Conservation (phyloP, 2,113 vertebrate genomes). For the Oncorhynchus mykiss region DNA sequence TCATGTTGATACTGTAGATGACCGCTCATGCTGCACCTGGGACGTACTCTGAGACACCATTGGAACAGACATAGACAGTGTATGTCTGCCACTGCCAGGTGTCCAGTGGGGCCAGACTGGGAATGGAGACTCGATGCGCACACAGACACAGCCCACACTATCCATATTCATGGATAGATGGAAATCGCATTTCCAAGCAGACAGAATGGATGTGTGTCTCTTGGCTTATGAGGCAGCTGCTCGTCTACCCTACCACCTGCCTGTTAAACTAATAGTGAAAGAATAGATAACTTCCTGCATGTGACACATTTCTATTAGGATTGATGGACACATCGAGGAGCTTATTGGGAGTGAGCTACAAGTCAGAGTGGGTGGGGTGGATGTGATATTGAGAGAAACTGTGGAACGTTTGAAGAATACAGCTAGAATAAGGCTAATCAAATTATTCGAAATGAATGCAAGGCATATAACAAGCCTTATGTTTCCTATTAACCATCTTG, state of each 20-base stretch:
- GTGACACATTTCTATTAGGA: slow-evolving; percentile 68
- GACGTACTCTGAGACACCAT: slow-evolving; percentile 36
- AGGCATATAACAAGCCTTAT: slow-evolving; percentile 54
- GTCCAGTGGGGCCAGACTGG: slow-evolving; percentile 66
- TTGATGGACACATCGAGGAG: slow-evolving; percentile 68
- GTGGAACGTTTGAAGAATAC: slow-evolving; percentile 17
- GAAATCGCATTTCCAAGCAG: slow-evolving; percentile 77
- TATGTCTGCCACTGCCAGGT: slow-evolving; percentile 72
- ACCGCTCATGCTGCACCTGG: slow-evolving; percentile 49
- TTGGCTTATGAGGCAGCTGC: slow-evolving; percentile 71
- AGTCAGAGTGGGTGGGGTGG: slow-evolving; percentile 61
- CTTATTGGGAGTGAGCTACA: slow-evolving; percentile 56
- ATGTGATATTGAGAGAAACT: slow-evolving; percentile 47
- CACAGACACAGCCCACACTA: slow-evolving; percentile 14
- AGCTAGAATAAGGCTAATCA: slow-evolving; percentile 37
- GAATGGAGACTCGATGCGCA: slow-evolving; percentile 31
- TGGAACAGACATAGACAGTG: slow-evolving; percentile 45
- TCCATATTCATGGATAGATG: slow-evolving; percentile 56
- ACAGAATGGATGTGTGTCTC: slow-evolving; percentile 59
- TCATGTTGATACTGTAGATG: slow-evolving; percentile 8
- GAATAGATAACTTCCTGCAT: slow-evolving; percentile 69
- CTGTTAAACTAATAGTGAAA: slow-evolving; percentile 77
- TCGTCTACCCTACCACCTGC: slow-evolving; percentile 76
- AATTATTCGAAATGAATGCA: slow-evolving; percentile 66
- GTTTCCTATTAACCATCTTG: slow-evolving; percentile 51